Percentiles rank a stretch among this genome's conserved stretches.
Evolutionary conservation across 1,140 invertebrate species (phyloP).

Genomic region (Drosophila busckii): DNA sequence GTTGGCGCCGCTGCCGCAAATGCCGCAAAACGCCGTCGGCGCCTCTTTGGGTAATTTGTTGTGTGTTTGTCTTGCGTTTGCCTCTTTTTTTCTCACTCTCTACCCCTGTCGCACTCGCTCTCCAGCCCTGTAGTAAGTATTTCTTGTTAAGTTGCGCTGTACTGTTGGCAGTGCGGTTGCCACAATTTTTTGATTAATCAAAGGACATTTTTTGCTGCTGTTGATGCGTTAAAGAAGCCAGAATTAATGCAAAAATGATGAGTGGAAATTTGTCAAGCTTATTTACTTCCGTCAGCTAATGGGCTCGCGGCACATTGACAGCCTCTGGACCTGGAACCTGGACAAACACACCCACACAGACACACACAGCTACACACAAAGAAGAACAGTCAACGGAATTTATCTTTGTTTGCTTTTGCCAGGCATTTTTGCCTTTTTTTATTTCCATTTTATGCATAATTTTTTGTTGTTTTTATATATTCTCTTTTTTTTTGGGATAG

Average conservation of each 20-base stretch:
- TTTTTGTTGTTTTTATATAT: slow-evolving; percentile 32
- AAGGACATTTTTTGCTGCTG: slow-evolving; percentile 68
- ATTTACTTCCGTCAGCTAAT: slow-evolving; percentile 78
- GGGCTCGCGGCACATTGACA: slow-evolving; percentile 55
- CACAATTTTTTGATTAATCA: slow-evolving; percentile 79
- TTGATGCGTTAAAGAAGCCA: slow-evolving; percentile 65
- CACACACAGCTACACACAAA: slow-evolving; percentile 7
- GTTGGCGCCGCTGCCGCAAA: slow-evolving; percentile 54
- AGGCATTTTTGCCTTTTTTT: slow-evolving; percentile 20
- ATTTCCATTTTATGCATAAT: slow-evolving; percentile 66
- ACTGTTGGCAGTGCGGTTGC: no score
- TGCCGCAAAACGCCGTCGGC: slow-evolving; percentile 44
- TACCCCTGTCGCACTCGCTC: slow-evolving; percentile 32
- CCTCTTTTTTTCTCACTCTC: slow-evolving; percentile 28
- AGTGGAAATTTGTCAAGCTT: slow-evolving; percentile 78
- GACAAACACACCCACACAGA: background rate
- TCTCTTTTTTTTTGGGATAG: slow-evolving; percentile 4
- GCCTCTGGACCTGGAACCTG: slow-evolving; percentile 11
- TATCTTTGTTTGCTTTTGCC: slow-evolving; percentile 60
- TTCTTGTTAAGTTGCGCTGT: no score
- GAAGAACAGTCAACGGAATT: slow-evolving; percentile 38
- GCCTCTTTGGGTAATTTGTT: slow-evolving; percentile 70
- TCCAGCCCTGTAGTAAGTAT: no score
- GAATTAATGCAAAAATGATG: slow-evolving; percentile 79
- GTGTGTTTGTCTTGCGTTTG: slow-evolving; percentile 50